phyloP scores from a whole-genome alignment of 2,888 invertebrate genomes.

The Heliconius charithonia region DNA sequence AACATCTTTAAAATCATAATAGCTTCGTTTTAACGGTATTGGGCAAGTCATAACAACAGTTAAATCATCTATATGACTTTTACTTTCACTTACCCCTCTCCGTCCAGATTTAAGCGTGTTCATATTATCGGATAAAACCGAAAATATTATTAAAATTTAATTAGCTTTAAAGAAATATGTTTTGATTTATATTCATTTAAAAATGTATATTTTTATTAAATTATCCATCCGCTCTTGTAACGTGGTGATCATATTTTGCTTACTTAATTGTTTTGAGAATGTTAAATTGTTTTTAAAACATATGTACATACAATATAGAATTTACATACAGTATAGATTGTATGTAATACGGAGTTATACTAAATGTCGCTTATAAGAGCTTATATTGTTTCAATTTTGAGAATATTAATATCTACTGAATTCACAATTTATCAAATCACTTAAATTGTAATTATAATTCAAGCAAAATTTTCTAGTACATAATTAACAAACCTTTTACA shows the following conservation, averaged over 20 bases:
- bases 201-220: slow-evolving; percentile 19
- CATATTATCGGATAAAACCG: slow-evolving; percentile 64
- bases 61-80: slow-evolving; percentile 51
- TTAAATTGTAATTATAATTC: slow-evolving; percentile 62
- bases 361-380: slow-evolving; percentile 35
- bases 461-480: slow-evolving; percentile 62
- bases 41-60: not conserved
- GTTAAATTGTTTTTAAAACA: not conserved
- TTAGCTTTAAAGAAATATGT: slow-evolving; percentile 56
- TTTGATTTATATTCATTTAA: slow-evolving; percentile 42
- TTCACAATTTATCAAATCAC: slow-evolving; percentile 54
- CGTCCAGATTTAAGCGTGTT: slow-evolving; percentile 80
- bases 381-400: slow-evolving; percentile 38
- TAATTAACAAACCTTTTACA: slow-evolving; percentile 71
- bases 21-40: slow-evolving; percentile 26
- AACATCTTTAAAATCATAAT: not conserved
- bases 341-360: slow-evolving; percentile 11
- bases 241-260: slow-evolving; percentile 17
- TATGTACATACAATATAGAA: no score
- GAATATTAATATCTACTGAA: slow-evolving; percentile 27
- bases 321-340: not conserved
- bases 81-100: slow-evolving; percentile 72
- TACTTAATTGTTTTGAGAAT: slow-evolving; percentile 7
- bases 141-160: slow-evolving; percentile 58
- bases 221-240: slow-evolving; percentile 14